Evolutionary conservation across 2,888 invertebrate species (phyloP).

Genomic region (Eilema sororculum): DNA sequence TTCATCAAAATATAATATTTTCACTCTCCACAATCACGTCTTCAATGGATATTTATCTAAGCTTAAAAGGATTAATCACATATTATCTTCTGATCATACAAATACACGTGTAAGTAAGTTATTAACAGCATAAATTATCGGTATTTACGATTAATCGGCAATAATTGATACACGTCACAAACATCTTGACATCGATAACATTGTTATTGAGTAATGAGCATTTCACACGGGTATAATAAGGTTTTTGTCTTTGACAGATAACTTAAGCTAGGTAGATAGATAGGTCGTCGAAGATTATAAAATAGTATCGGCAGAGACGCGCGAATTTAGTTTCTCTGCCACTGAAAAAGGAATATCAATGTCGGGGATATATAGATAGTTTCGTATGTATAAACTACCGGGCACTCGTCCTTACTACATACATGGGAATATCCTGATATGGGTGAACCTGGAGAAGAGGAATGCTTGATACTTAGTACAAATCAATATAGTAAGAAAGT

Average conservation of each 20-base stretch:
- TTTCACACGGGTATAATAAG: conserved; percentile 21
- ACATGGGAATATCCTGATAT: too few relatives aligned
- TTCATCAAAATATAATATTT: conserved; percentile 30
- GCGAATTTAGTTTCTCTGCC: background rate
- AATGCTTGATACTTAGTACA: too few relatives aligned
- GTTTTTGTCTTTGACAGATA: conserved; percentile 12
- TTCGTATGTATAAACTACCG: too few relatives aligned
- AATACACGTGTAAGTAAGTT: conserved; percentile 3
- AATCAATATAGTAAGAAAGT: too few relatives aligned
- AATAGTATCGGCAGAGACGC: background rate
- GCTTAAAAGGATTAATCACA: background rate
- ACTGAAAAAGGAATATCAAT: background rate
- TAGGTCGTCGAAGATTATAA: background rate
- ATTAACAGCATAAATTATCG: conserved; percentile 7
- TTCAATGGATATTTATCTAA: too few relatives aligned
- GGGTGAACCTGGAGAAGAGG: too few relatives aligned
- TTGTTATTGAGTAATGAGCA: conserved; percentile 14
- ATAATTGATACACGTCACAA: background rate
- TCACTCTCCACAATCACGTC: background rate
- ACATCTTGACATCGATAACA: conserved; percentile 14
- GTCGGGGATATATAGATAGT: too few relatives aligned
- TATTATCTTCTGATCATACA: background rate
- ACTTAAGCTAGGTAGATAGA: conserved; percentile 6
- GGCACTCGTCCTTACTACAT: too few relatives aligned
- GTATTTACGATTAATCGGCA: conserved; percentile 7